Base-by-base conservation (phyloP, 2,888 invertebrate genomes). In the Pollenia amentaria region DNA sequence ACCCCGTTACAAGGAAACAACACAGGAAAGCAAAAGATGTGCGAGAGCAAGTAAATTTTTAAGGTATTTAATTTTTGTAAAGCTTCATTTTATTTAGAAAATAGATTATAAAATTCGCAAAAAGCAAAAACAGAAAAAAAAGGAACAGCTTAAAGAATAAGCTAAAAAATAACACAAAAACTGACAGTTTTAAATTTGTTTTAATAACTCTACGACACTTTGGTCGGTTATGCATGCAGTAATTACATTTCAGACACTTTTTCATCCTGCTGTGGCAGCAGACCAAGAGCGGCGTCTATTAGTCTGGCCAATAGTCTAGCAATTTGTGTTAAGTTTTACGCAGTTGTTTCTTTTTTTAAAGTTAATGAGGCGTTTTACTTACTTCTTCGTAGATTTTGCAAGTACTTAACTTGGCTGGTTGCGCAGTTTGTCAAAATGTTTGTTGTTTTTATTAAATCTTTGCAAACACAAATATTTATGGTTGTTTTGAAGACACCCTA, bases 161-260 rank as follows among this genome's bases (percentile, higher is more conserved):
- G 6, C 29, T 29, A 29, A 29, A 44, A 62, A 73, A 42, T 6
- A 48, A 40, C 55, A 51, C 2, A 46, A 18, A 57, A 78, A 72
- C 55, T 77, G 64, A 72, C 83, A 77, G 83, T 65, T 83, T 64
- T 42, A 65, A 72, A 83, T 77, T 73, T 75, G 69, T 72, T 70
- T 77, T 77, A 81, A 73, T 73, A 65, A 81, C 65, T 65, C 38
- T 38, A 53, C 11, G 48, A 70, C 70, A 83, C 42, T 82, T 64
- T n/a, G 72, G 44, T 80, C n/a, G 65, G 60, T 57, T 76, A 72
- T 42, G 72, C 60, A 70, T 6, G 16, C 57, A 60, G 42, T 42
- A 60, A 76, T 29, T 62, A 53, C 40, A 21, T 42, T 51, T 21
- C 48, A 73, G 40, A 51, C 44, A 40, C 10, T 62, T 72, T 44